Base-by-base conservation (phyloP, 2,113 vertebrate genomes). In the Ciconia maguari region DNA sequence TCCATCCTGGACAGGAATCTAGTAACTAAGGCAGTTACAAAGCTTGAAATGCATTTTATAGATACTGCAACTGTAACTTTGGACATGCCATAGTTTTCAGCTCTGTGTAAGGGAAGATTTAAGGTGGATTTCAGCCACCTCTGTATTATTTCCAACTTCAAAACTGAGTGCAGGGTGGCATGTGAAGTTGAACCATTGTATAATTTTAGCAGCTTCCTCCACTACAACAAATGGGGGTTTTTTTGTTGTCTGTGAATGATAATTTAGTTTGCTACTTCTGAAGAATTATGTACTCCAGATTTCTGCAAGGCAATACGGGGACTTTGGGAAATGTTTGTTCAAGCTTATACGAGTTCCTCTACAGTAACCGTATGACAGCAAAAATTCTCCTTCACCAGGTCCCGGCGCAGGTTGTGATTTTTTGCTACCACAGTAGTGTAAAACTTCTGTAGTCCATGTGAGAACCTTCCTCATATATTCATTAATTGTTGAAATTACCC, bases 401-500 rank as follows among this genome's bases (percentile, higher is more conserved):
- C 61, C 44, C 60, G 65, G 17, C 3, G 89, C 61, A 76, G 26
- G 29, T 65, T 79, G 46, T 46, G 74, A 61, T 90, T 97, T 93
- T 55, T 52, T 83, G 66, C 13, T 72, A 76, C 36, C 21, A 65
- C 62, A 66, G n/a, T 46, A 88, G 32, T 60, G 62, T 68, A 62
- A 86, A 92, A 68, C 22, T 78, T 83, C 64, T 71, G 34, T 77
- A 74, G 60, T 57, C 55, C 42, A 71, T 46, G 27, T 38, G 38
- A 92, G n/a, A 88, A 46, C 21, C 38, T 80, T 81, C 34, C 38
- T 77, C 2, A 0, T n/a, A 46, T 55, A 84, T 55, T 71, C 52
- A 46, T 83, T 95, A 92, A 90, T 83, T 95, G 76, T 46, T 42
- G 18, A 93, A 96, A 95, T 90, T 75, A 81, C 64, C 79, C 32